Evolutionary conservation across 2,797 vertebrate genomes (phyloP), one percentile per base, ranked within the genome.

Genomic region (Heterohyrax brucei): DNA sequence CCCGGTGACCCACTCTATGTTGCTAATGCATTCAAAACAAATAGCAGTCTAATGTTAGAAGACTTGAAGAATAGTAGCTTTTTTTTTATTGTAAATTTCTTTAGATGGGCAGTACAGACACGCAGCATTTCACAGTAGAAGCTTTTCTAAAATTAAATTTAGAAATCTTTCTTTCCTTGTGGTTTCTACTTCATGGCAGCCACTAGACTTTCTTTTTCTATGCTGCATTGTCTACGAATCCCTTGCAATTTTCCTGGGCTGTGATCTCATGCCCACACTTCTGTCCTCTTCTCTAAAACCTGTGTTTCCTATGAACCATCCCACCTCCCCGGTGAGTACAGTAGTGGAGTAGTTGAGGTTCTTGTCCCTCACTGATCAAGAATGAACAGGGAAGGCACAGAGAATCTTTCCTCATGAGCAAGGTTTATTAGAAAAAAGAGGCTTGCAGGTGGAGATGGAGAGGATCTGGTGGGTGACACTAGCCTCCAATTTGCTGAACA

Each of bases 1-100:
- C 72, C 50, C 0, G 13, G 33, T 19, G 56, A 82, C 64, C 39
- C 19, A 21, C 53, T 24, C 6, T 73, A 33, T 87, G 18, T 53
- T 81, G 87, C 21, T 92, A n/a, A 3, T 64, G 18, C 56, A 39
- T 96, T 95, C 61, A 91, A 68, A 83, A 87, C 1, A 77, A 50
- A 48, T 28, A 16, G 10, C 70, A 70, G 72, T 64, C 70, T 93
- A 44, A 92, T 39, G 89, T 85, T 24, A 48, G 81, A 93, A 75
- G 50, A 59, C 30, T 64, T 87, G 21, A 79, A 76, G 64, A 91
- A 87, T 26, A 91, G 50, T 62, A 22, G 61, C 22, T 64, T 86
- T 44, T 68, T 81, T 84, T n/a, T 28, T 70, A n/a, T 24, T 0
- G 0, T 18, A 70, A 44, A 7, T 79, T 91, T 77, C 62, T 89